phyloP scores from a whole-genome alignment of 2,888 invertebrate species.

The Tuta absoluta region DNA sequence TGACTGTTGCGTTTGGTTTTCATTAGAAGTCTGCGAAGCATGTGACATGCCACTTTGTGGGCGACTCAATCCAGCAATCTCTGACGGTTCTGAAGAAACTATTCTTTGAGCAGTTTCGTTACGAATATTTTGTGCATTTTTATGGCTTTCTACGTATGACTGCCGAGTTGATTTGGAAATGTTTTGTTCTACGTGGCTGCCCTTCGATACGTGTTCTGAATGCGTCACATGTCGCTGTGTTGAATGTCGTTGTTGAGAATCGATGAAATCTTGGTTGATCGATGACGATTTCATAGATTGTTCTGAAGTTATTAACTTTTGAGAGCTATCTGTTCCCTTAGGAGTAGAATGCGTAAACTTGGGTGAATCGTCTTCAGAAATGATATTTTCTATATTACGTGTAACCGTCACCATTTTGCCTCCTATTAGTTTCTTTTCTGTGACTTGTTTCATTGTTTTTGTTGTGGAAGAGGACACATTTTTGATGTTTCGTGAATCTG shows the following conservation, averaged over 20 bases:
- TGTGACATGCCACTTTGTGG: slow-evolving; percentile 42
- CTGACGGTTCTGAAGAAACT: slow-evolving; percentile 43
- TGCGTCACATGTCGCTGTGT: slow-evolving; percentile 41
- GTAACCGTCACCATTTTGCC: slow-evolving; percentile 79
- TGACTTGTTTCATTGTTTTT: slow-evolving; percentile 78
- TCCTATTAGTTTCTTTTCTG: slow-evolving; percentile 79
- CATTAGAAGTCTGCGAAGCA: slow-evolving; percentile 33
- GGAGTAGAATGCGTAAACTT: slow-evolving; percentile 32
- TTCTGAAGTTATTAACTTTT: slow-evolving; percentile 50
- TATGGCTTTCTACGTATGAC: slow-evolving; percentile 31
- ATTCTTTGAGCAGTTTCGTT: slow-evolving; percentile 42
- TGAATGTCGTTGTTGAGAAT: slow-evolving; percentile 37
- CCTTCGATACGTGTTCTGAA: slow-evolving; percentile 45
- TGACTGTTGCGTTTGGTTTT: slow-evolving; percentile 44
- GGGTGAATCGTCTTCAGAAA: slow-evolving; percentile 43
- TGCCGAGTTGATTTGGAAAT: slow-evolving; percentile 50
- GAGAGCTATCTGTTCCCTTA: slow-evolving; percentile 42
- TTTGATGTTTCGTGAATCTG: slow-evolving; percentile 55
- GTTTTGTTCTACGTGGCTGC: slow-evolving; percentile 46
- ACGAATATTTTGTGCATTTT: slow-evolving; percentile 23
- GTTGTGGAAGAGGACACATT: slow-evolving; percentile 70
- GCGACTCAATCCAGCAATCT: slow-evolving; percentile 37
- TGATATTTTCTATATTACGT: slow-evolving; percentile 85
- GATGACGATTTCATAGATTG: slow-evolving; percentile 43
- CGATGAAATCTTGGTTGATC: slow-evolving; percentile 45